Conservation (phyloP, 1,140 invertebrate genomes). For the Agrypnia vestita region DNA sequence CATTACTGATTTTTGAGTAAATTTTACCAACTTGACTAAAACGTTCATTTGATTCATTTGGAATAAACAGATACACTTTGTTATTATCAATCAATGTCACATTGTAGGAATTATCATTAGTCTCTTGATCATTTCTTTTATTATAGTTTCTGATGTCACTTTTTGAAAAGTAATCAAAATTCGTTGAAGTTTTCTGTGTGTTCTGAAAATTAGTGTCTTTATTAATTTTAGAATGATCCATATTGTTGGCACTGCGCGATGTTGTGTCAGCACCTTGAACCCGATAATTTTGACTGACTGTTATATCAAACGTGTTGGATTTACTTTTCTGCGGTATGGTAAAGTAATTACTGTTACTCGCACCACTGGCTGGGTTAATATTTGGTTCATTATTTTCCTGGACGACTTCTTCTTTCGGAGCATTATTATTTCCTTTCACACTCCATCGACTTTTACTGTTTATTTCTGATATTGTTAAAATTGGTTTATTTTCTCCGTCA, state of each 20-base stretch:
- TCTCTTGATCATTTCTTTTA: too few relatives aligned
- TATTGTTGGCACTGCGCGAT: not conserved
- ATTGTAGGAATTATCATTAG: conserved; percentile 1
- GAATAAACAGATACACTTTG: conserved; percentile 13
- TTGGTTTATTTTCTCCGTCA: too few relatives aligned
- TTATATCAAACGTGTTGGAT: conserved; percentile 31
- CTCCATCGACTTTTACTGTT: not conserved
- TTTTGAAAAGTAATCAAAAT: not conserved
- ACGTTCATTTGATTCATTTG: not conserved
- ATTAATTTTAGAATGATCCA: not conserved
- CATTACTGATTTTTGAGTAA: not conserved
- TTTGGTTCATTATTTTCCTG: not conserved
- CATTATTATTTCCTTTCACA: not conserved
- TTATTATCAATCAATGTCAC: not conserved
- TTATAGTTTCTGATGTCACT: not conserved
- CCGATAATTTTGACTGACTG: conserved; percentile 9
- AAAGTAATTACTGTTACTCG: not conserved
- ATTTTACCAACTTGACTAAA: not conserved
- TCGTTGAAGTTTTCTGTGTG: not conserved
- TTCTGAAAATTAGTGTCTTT: not conserved
- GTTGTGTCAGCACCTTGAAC: not conserved
- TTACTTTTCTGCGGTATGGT: not conserved
- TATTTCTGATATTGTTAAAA: too few relatives aligned
- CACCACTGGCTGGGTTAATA: too few relatives aligned
- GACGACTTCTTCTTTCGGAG: too few relatives aligned